Evolutionary conservation across 1,140 invertebrate species (phyloP).

Genomic region (Drosophila bipectinata): DNA sequence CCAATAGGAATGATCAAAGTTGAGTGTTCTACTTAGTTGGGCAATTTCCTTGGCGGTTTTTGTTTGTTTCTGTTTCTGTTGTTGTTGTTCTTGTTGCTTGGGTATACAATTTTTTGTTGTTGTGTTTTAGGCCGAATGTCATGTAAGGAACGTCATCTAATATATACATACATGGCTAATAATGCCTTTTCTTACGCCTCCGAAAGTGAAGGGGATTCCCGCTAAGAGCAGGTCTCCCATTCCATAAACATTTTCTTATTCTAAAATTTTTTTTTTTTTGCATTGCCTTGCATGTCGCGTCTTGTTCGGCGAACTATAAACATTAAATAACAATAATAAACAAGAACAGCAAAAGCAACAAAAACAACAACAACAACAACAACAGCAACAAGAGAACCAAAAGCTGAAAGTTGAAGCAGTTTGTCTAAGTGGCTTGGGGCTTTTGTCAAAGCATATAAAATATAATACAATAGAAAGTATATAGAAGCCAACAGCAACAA

Average conservation of each 20-base stretch:
- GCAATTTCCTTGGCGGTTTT: constrained; percentile 10
- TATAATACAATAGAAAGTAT: constrained; percentile 72
- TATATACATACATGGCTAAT: constrained; percentile 30
- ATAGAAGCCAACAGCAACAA: constrained; percentile 37
- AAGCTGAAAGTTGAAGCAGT: constrained; percentile 71
- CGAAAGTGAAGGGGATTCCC: constrained; percentile 33
- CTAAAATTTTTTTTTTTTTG: not conserved
- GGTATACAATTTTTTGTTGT: not conserved
- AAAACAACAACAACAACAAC: constrained; percentile 30
- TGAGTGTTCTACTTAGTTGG: constrained; percentile 15
- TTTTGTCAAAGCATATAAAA: constrained; percentile 70
- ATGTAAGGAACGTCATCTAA: constrained; percentile 24
- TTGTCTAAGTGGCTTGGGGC: constrained; percentile 67
- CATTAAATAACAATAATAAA: constrained; percentile 79
- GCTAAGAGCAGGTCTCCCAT: not conserved
- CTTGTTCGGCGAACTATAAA: constrained; percentile 63
- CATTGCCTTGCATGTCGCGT: constrained; percentile 31
- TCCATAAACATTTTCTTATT: not conserved
- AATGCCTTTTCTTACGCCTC: constrained; percentile 51
- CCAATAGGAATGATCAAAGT: constrained; percentile 1
- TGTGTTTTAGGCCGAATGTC: constrained; percentile 10
- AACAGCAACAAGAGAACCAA: constrained; percentile 22
- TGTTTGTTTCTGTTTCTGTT: not conserved
- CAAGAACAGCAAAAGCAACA: constrained; percentile 13
- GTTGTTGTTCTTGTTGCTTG: not conserved